Evolutionary conservation across 1,140 invertebrate genomes (phyloP), one percentile per base, ranked within the genome.

Genomic region (Drosophila bipectinata): DNA sequence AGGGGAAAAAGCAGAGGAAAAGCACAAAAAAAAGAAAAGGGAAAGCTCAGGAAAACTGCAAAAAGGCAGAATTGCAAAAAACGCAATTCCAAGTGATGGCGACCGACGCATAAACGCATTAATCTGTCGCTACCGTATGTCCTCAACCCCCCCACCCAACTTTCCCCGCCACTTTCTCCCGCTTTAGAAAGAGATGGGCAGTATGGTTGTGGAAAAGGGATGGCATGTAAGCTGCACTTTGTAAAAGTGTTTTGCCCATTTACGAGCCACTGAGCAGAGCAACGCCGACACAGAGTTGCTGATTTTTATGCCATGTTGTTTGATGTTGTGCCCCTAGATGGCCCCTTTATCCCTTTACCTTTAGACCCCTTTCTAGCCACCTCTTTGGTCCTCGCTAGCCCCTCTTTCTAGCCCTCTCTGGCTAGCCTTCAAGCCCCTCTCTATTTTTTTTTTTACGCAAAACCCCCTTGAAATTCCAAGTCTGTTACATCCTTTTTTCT

Each of bases 171-270:
- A 14, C n/a, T 44, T 44, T 44, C 41, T 18, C 41, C 34, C 34
- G 26, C 26, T 28, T 1, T 18, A 5, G 8, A 8, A 28, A 44
- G 24, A 41, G 55, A 3, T 5, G 34, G 5, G 37, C 44, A 59
- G 30, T 24, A 47, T 58, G 37, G n/a, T 3, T 3, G 39, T 28
- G 26, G 26, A 44, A 45, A 51, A 37, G 32, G 54, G 54, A 60
- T 54, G 39, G 44, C 45, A 61, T 63, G 61, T 55, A 63, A 63
- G 58, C 71, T 85, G 82, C 82, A 85, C 82, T 87, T 85, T 85
- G 78, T 87, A 78, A 81, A 87, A 87, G 82, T 85, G 82, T 85
- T 85, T 85, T 85, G 82, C 77, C 82, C 82, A 87, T 85, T 85
- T 85, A 87, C 82, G 78, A 85, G 64, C 69, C 82, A 85, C 69